Evolutionary conservation across 1,140 invertebrate species (phyloP), one percentile per base, ranked within the genome.

Genomic region (Euglossa dilemma): DNA sequence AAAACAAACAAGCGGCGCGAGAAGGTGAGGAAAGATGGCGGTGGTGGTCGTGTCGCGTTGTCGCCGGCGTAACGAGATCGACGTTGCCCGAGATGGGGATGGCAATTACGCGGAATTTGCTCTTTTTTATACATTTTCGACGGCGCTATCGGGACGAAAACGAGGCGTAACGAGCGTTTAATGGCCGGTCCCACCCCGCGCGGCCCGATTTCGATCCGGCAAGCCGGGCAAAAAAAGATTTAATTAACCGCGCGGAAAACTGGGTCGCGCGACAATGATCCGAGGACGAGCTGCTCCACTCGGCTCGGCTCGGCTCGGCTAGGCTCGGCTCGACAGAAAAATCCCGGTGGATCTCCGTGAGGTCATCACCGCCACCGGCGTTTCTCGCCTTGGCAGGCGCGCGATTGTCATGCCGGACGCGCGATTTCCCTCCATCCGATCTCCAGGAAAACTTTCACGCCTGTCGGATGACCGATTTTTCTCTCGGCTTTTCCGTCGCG

Each of bases 241-340:
- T 87, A 87, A 87, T 87, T 85, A 85, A 74, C 50, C 61, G 74
- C 18, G 43, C n/a, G n/a, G 72, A 78, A 85, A 87, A 86, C 63
- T 87, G 45, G 80, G 79, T 87, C 74, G 79, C 25, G 74, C 69
- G 80, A 82, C 77, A 70, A 87, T 87, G 72, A 72, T 47, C 28
- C 52, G 79, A 66, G 78, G 78, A 73, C 78, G 67, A 57, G 70
- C 16, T 57, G 45, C 43, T 57, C 36, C 14, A 16, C 20, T 23
- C 25, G 5, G 6, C 20, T 18, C 8, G 23, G 11, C 57, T 25
- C n/a, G 50, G 20, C n/a, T n/a, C n/a, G n/a, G n/a, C n/a, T n/a
- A n/a, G 5, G 6, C 20, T 18, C 8, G 23, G 11, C 57, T 25
- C n/a, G 50, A 16, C 18, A 25, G 25, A n/a, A 36, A 72, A 47